Conservation (phyloP, 2,113 vertebrate genomes). For the Cottus gobio region DNA sequence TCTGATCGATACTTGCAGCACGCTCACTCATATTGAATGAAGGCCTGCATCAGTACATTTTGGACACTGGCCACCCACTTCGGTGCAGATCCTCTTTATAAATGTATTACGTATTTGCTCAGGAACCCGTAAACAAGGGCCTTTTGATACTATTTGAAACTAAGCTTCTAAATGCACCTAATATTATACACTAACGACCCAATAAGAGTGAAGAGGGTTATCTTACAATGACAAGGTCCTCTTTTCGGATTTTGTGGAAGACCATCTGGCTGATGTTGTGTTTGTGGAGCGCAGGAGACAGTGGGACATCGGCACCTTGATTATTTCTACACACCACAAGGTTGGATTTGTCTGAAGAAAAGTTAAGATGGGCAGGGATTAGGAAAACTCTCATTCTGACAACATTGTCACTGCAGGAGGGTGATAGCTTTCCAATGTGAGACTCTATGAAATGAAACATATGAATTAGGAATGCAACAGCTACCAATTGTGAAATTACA, state of each 20-base stretch:
- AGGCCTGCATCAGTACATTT: not conserved
- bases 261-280: conserved; percentile 97
- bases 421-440: not conserved
- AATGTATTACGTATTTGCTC: not conserved
- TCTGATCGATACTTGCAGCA: not conserved
- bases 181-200: not conserved
- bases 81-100: not conserved
- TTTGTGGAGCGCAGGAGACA: conserved; percentile 87
- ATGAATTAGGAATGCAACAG: not conserved
- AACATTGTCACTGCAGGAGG: not conserved
- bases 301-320: conserved; percentile 84
- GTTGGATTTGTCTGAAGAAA: conserved; percentile 91
- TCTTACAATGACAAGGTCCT: conserved; percentile 93
- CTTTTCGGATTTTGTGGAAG: conserved; percentile 97
- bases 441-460: not conserved
- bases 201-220: not conserved
- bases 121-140: not conserved
- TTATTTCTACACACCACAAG: conserved; percentile 93
- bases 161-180: not conserved
- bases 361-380: not conserved
- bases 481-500: not conserved
- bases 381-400: not conserved
- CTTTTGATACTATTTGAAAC: not conserved
- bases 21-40: not conserved
- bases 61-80: too few species aligned